Conservation (phyloP, 2,888 invertebrate species). For the Oxyscelio sp. region DNA sequence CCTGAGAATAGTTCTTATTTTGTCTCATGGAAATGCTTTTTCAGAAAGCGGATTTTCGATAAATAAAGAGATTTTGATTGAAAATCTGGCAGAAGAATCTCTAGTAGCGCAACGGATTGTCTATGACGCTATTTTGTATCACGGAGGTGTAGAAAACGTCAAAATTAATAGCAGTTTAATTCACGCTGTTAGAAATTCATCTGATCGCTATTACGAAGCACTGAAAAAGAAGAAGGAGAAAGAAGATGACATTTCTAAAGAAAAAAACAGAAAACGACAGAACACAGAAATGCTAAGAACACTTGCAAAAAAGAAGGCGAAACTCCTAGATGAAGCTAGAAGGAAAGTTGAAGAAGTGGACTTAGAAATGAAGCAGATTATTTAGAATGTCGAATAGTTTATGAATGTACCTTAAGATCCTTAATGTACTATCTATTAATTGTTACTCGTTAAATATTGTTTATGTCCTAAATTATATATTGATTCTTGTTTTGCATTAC, state of each 20-base stretch:
- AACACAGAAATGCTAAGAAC: not conserved
- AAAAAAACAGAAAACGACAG: not conserved
- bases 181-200: not conserved
- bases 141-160: not conserved
- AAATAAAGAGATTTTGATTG: constrained; percentile 46
- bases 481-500: no score
- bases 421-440: no score
- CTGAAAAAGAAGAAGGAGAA: constrained; percentile 2
- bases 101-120: constrained; percentile 13
- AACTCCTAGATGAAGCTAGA: constrained; percentile 5
- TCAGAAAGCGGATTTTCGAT: constrained; percentile 46
- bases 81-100: constrained; percentile 34
- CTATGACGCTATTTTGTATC: constrained; percentile 20
- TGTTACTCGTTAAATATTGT: no score
- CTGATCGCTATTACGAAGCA: not conserved
- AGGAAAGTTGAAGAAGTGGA: constrained; percentile 21
- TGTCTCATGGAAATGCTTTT: constrained; percentile 47
- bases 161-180: not conserved
- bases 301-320: not conserved
- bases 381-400: no score
- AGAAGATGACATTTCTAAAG: not conserved
- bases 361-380: constrained; percentile 6
- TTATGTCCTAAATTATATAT: no score
- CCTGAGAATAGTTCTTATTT: constrained; percentile 30
- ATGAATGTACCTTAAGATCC: no score